Base-by-base conservation (phyloP, 2,888 invertebrate species). In the Falcaria lacertinaria region DNA sequence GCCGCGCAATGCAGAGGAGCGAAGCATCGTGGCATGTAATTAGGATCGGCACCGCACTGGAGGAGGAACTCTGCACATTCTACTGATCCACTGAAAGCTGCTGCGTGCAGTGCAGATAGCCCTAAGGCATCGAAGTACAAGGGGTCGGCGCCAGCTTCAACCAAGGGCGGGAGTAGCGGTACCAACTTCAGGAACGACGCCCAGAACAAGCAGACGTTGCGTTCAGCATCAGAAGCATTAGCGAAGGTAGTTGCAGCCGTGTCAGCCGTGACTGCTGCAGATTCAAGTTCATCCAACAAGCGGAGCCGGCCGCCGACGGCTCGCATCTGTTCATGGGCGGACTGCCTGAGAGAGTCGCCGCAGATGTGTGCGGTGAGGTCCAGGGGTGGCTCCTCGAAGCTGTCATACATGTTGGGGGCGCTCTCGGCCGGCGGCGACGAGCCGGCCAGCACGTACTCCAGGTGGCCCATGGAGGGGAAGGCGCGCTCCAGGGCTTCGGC, bases 1-100 rank as follows among this genome's bases (percentile, higher is more conserved):
- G 97, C 96, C 11, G 97, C 96, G 72, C 96, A 96, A 77, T 98
- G 97, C 45, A 97, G 90, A 0, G 97, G 96, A 36, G 94, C 94
- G 71, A 94, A 94, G 59, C 93, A 92, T 71, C 94, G 93, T 46
- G 92, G 91, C 67, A 92, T 91, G 40, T 92, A 90, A 79, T 94
- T 93, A 6, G 94, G 91, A 62, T 93, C 93, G 54, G 92, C 91
- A 1, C 93, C 94, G 60, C 92, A 91, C 19, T 91, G 80, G 37
- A 96, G 90, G 40, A 96, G 88, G 67, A 91, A 94, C 57, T 90
- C 91, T 6, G 94, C 92, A 50, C 95, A 93, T 14, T 93, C 91
- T 39, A 92, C 77, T 51, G 93, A 94, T n/a, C 95, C 94, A 60
- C 94, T 94, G 69, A 95, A 96, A 0, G 95, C 93, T 11, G 94